Base-by-base conservation (phyloP, 1,140 invertebrate species). In the Homalodisca vitripennis region DNA sequence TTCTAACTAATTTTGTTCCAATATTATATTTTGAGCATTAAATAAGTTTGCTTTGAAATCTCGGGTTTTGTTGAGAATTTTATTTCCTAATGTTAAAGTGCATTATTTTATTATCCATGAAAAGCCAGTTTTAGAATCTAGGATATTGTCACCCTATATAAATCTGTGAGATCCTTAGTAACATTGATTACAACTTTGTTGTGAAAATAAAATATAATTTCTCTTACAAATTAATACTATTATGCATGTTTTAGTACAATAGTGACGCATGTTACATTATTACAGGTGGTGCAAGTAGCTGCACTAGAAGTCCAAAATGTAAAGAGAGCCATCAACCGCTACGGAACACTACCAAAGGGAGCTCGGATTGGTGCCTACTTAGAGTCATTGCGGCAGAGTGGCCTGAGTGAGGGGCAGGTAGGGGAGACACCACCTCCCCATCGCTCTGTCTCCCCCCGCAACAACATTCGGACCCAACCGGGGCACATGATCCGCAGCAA, bases 301-400 rank as follows among this genome's bases (percentile, higher is more conserved):
- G 92, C 95, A 17, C 82, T 98, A 70, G 96, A 98, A 82, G 95
- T 97, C 72, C 93, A 97, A 80, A 98, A 98, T 84, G 95, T 98
- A 66, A 93, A 96, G 76, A 88, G 94, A 73, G 95, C 95, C 3
- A 97, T 98, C 67, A 97, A 95, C 81, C 87, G 94, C n/a, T 98
- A 98, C 78, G 97, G 97, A 3, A 98, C 97, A 13, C 78, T 96
- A 69, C 97, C 97, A 0, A 99, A 98, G 82, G 94, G 93, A 57
- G 93, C 94, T 14, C 85, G 96, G 32, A 98, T 98, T 73, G 95
- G 95, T 13, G 95, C 95, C 0, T 99, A 96, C 79, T 81, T 99
- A 17, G 95, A 98, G 76, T 98, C 95, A 0, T 80, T 98, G 69
- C 84, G 92, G 34, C 90, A 92, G 74, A 91, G 87, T 75, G 89